Evolutionary conservation across 2,888 invertebrate genomes (phyloP).

Genomic region (Yponomeuta plumbellus): DNA sequence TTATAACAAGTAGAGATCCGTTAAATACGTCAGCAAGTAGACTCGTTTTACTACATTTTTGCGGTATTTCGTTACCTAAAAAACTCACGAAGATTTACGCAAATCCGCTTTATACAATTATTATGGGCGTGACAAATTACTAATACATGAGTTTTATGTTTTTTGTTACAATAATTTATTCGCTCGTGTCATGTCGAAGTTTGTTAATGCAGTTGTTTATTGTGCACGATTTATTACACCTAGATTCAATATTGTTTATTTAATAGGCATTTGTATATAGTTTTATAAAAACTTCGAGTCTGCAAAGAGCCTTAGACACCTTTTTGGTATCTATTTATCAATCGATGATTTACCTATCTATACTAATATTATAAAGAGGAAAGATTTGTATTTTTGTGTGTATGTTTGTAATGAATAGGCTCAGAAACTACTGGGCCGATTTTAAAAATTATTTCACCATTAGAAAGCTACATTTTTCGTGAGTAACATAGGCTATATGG

Average conservation of each 20-base stretch:
- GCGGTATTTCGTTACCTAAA: background rate
- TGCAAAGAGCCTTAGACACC: no score
- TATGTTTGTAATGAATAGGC: no score
- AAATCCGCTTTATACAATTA: background rate
- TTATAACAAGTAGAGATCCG: background rate
- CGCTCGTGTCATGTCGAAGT: background rate
- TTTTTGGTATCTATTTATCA: no score
- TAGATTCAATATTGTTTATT: background rate
- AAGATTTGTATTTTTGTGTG: no score
- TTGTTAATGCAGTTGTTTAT: conserved; percentile 2
- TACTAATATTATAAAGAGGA: no score
- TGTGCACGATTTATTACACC: background rate
- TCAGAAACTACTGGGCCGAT: no score
- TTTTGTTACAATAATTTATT: background rate
- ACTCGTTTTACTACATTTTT: conserved; percentile 5
- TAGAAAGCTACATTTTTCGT: no score
- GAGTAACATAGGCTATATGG: no score
- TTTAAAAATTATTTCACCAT: no score
- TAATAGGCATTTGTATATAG: background rate
- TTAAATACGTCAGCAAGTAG: background rate
- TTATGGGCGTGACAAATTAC: background rate
- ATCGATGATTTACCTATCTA: no score
- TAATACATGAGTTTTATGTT: background rate
- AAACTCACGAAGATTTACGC: background rate
- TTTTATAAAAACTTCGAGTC: no score